These are phyloP conservation scores for Drosophila biarmipes DNA, from an alignment of 1,140 invertebrate genomes.

Conservation along the genomic window DNA sequence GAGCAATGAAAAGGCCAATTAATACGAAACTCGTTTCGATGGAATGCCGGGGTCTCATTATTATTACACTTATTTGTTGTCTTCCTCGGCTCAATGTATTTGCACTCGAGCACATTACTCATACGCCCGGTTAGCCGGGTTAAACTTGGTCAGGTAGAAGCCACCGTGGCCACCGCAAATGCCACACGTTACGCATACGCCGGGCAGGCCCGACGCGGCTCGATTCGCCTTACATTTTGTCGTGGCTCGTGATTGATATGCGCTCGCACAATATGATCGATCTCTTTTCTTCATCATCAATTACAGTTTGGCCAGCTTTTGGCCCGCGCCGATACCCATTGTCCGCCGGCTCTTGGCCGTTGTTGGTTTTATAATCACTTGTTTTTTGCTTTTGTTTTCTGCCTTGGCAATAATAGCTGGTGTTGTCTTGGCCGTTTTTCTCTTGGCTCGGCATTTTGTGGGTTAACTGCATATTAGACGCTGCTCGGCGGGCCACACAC, in stretches of 20 bases:
- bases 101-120: constrained; percentile 69
- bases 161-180: constrained; percentile 58
- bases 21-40: constrained; percentile 81
- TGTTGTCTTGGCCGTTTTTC: constrained; percentile 58
- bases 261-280: constrained; percentile 79
- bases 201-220: constrained; percentile 41
- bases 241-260: constrained; percentile 79
- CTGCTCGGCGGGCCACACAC: constrained; percentile 60
- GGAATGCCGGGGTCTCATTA: constrained; percentile 62
- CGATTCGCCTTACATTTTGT: constrained; percentile 64
- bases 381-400: constrained; percentile 37
- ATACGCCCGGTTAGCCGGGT: constrained; percentile 68
- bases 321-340: constrained; percentile 64
- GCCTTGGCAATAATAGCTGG: constrained; percentile 63
- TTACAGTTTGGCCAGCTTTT: constrained; percentile 76
- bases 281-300: constrained; percentile 82
- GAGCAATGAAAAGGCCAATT: constrained; percentile 80
- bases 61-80: constrained; percentile 68
- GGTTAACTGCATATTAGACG: constrained; percentile 81
- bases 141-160: constrained; percentile 61
- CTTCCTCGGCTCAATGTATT: constrained; percentile 46
- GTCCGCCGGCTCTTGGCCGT: constrained; percentile 56
- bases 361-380: constrained; percentile 68
- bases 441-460: constrained; percentile 71
- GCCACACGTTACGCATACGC: constrained; percentile 80